Evolutionary conservation across 2,113 vertebrate species (phyloP).

Genomic region (Bothrops jararaca): DNA sequence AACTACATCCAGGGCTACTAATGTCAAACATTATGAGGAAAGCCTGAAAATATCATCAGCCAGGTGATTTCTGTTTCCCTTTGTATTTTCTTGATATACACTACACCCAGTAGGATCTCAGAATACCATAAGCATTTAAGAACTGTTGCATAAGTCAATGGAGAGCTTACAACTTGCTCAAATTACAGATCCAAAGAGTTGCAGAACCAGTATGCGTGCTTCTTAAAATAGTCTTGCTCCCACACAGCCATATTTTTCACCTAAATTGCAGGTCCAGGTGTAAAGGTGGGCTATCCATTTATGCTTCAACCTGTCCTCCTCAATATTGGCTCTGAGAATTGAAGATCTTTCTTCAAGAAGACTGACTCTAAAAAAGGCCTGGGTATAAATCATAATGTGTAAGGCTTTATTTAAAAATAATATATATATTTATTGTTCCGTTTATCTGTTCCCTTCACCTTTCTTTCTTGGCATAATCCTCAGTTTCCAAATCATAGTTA

Average conservation of each 20-base stretch:
- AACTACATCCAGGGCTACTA: background rate
- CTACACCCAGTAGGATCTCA: background rate
- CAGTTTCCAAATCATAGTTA: background rate
- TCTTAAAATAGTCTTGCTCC: background rate
- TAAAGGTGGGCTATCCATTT: background rate
- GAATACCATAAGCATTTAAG: background rate
- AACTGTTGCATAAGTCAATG: background rate
- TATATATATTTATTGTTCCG: background rate
- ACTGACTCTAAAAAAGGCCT: background rate
- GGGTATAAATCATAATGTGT: background rate
- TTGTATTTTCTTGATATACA: background rate
- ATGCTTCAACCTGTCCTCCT: background rate
- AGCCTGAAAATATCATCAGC: background rate
- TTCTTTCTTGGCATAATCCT: background rate
- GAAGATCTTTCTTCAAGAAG: background rate
- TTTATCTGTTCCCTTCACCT: background rate
- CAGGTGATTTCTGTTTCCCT: background rate
- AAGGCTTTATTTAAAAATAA: background rate
- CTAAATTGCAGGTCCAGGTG: background rate
- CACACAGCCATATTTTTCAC: background rate
- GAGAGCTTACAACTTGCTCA: background rate
- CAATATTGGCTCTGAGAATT: background rate
- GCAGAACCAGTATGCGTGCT: background rate
- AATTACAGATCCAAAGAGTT: background rate
- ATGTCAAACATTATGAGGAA: background rate